Conservation (phyloP, 2,888 invertebrate genomes). For the Acanthacorydalis orientalis region DNA sequence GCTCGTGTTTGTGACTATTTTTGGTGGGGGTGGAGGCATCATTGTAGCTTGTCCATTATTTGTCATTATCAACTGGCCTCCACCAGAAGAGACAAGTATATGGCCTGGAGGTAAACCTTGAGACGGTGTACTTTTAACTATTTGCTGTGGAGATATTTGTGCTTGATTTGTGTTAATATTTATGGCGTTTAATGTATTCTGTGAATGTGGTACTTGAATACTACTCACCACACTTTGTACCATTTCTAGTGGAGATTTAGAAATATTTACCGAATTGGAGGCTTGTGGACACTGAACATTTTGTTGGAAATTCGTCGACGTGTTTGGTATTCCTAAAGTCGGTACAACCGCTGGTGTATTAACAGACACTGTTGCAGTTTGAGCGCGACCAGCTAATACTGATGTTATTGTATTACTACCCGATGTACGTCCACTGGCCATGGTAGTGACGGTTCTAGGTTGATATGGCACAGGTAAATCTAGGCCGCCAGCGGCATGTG, state of each 20-base stretch:
- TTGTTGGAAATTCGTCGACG: slow-evolving; percentile 33
- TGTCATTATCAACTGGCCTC: slow-evolving; percentile 56
- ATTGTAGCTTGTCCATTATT: slow-evolving; percentile 36
- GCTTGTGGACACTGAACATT: slow-evolving; percentile 30
- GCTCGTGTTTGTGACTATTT: slow-evolving; percentile 26
- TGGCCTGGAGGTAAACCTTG: slow-evolving; percentile 42
- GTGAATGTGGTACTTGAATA: slow-evolving; percentile 37
- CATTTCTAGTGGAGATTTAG: slow-evolving; percentile 57
- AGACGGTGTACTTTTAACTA: slow-evolving; percentile 30
- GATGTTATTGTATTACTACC: slow-evolving; percentile 70
- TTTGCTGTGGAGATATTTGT: slow-evolving; percentile 23
- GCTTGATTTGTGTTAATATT: slow-evolving; percentile 21
- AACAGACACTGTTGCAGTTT: slow-evolving; percentile 59
- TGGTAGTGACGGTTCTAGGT: slow-evolving; percentile 34
- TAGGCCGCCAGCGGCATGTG: slow-evolving; percentile 15
- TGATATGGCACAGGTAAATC: slow-evolving; percentile 15
- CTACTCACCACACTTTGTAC: slow-evolving; percentile 60
- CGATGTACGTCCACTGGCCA: slow-evolving; percentile 59
- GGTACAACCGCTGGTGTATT: slow-evolving; percentile 38
- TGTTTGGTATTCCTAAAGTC: slow-evolving; percentile 16
- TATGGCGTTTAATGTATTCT: slow-evolving; percentile 12
- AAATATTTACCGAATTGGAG: slow-evolving; percentile 23
- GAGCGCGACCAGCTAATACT: slow-evolving; percentile 57
- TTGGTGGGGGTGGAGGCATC: slow-evolving; percentile 47
- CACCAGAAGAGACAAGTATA: slow-evolving; percentile 58